Evolutionary conservation across 2,797 vertebrate genomes (phyloP), one percentile per base, ranked within the genome.

Genomic region (Chiloscyllium punctatum): DNA sequence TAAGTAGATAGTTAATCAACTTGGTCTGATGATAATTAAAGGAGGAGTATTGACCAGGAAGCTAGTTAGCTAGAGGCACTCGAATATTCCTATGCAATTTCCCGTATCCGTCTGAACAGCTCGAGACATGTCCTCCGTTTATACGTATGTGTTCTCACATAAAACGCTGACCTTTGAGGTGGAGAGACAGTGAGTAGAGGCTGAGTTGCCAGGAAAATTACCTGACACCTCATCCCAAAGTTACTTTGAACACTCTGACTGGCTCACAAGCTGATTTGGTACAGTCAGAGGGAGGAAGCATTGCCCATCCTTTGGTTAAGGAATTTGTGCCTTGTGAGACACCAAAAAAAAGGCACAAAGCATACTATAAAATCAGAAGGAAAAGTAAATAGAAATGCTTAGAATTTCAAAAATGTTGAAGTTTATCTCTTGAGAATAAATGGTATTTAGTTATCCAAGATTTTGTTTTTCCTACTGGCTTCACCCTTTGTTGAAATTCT

Each of bases 401-500:
- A 37, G 62, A 92, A 92, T 92, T 92, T 92, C 90, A 92, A 92
- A 69, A 92, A 92, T 69, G 90, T 69, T 92, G 90, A 51, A 42
- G 62, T 92, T 92, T 37, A 92, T n/a, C 33, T 92, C 90, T 69
- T 37, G 90, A 68, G 90, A 92, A 68, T 37, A 92, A 68, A 69
- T 69, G 62, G 90, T 21, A 92, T 92, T 92, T 68, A 42, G 90
- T n/a, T 69, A n/a, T 25, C 42, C 90, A 27, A 42, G n/a, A 57
- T n/a, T 91, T 68, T 92, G 8, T 88, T 92, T 90, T 62, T 37
- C 25, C 23, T 23, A 92, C 90, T 42, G 90, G 62, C 62, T 92
- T 66, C 90, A 68, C 90, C 6, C 90, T 92, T 69, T 23, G 90
- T 68, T 92, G n/a, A 92, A 92, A 92, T 92, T 92, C 90, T 68